phyloP scores from a whole-genome alignment of 2,797 vertebrate genomes.

The Babyrousa celebensis region DNA sequence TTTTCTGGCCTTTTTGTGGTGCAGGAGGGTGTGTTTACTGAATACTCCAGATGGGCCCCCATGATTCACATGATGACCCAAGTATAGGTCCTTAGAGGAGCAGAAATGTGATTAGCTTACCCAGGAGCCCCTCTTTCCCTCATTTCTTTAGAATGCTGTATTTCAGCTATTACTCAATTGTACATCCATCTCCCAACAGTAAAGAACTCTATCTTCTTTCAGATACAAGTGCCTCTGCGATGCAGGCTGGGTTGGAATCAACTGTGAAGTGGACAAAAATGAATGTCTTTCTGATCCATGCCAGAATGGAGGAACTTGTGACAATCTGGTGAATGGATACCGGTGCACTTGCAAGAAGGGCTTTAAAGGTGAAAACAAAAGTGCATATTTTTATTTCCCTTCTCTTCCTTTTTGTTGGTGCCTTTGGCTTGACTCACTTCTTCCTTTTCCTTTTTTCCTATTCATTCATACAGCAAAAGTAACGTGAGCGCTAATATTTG shows the following conservation, averaged over 20 bases:
- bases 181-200: neutral
- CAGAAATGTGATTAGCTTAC: neutral
- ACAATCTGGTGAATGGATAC: slow-evolving; percentile 94
- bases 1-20: neutral
- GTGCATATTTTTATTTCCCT: neutral
- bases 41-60: neutral
- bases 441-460: neutral
- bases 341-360: slow-evolving; percentile 94
- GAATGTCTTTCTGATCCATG: slow-evolving; percentile 97
- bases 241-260: slow-evolving; percentile 94
- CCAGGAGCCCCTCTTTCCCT: neutral
- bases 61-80: neutral
- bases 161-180: neutral
- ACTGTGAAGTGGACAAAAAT: slow-evolving; percentile 95
- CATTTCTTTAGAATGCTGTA: neutral
- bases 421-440: neutral
- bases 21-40: neutral
- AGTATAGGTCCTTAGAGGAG: neutral
- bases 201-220: slow-evolving; percentile 74
- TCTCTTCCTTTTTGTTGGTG: neutral
- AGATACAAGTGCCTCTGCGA: slow-evolving; percentile 96
- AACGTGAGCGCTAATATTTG: neutral
- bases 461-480: neutral
- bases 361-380: slow-evolving; percentile 93
- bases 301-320: slow-evolving; percentile 94